Evolutionary conservation across 2,888 invertebrate genomes (phyloP).

Genomic region (Acleris emargana): DNA sequence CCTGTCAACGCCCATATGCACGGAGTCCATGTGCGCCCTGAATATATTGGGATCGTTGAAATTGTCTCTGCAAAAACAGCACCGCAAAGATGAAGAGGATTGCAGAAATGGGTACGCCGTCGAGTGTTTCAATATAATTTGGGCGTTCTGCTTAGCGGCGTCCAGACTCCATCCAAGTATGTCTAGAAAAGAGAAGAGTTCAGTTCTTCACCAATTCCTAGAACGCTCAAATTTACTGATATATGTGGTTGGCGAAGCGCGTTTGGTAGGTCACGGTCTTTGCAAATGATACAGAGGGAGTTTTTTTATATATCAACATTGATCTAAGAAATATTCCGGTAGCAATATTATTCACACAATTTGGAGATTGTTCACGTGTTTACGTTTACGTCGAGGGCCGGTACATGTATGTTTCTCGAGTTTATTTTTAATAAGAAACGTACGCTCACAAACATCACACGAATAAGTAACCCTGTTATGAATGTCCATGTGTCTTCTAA

Average conservation of each 20-base stretch:
- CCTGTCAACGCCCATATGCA: constrained; percentile 38
- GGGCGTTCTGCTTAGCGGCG: constrained; percentile 36
- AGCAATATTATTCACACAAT: no score
- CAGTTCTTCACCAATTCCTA: constrained; percentile 35
- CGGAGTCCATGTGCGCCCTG: constrained; percentile 38
- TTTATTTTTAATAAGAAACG: background rate
- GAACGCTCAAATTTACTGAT: constrained; percentile 33
- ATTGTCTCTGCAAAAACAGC: constrained; percentile 37
- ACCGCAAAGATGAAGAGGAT: constrained; percentile 22
- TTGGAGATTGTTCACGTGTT: background rate
- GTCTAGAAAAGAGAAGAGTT: constrained; percentile 41
- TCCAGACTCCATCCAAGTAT: constrained; percentile 30
- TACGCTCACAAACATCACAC: background rate
- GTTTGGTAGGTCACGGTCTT: background rate
- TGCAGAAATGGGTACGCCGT: constrained; percentile 41
- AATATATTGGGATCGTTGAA: constrained; percentile 39
- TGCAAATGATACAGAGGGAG: background rate
- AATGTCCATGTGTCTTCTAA: constrained; percentile 9
- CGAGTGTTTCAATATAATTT: constrained; percentile 39
- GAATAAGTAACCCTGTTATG: constrained; percentile 2
- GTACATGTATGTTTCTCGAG: constrained; percentile 9
- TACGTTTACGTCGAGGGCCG: background rate
- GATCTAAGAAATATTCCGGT: no score
- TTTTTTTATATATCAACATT: background rate
- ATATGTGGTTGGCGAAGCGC: background rate